Base-by-base conservation (phyloP, 2,888 invertebrate species). In the Spodoptera picta region DNA sequence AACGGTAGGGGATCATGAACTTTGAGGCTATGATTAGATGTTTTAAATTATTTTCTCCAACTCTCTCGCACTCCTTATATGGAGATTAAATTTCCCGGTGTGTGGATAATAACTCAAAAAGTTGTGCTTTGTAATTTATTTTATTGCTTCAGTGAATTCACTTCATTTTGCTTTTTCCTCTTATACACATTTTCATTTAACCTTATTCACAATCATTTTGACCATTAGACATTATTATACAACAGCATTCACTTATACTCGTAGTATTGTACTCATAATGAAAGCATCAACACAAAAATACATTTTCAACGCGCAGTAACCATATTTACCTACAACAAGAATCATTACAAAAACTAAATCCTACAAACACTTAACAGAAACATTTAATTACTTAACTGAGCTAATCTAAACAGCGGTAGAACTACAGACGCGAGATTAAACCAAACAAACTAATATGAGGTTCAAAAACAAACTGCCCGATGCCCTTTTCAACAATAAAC, bases 401-500 rank as follows among this genome's bases (percentile, higher is more conserved):
- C 55, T 48, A 45, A 46, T 61, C 31, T 48, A 61, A 71, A 59
- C 51, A 55, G 51, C 60, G 62, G 62, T 70, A 54, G 41, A 51
- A 57, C 24, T 61, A 65, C 62, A 60, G 61, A 66, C 69, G 43
- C 54, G 58, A 69, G 61, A 74, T 65, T 73, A 60, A 67, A 75
- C 64, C 59, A 73, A 71, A 60, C 55, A 67, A 63, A 65, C 67
- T 71, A 79, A 75, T 75, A 67, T 62, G 53, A 51, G 65, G 62
- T 53, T 51, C 24, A 14, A 60, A 70, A 36, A 68, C 67, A 73
- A 62, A 77, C 60, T 60, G 65, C 9, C 75, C 79, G 77, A 77
- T 86, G 87, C 87, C 88, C 89, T 90, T 89, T 88, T 77, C 84
- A 80, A 80, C 86, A 90, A 89, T 90, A 90, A 89, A 89, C 80